Conservation (phyloP, 2,113 vertebrate species). For the Monarcha castaneiventris region DNA sequence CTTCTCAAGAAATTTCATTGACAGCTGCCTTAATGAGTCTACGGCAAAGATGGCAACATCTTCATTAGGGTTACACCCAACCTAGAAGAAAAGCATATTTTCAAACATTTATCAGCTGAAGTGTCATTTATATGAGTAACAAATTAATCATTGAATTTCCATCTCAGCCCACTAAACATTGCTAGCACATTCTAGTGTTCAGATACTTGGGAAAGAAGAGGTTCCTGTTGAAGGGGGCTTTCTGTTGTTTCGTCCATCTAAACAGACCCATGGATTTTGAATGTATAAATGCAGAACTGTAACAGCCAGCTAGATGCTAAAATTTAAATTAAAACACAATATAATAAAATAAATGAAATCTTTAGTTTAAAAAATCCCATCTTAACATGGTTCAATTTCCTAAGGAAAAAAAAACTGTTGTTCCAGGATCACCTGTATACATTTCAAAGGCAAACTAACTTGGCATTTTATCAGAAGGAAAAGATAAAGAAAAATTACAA, state of each 20-base stretch:
- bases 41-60: constrained; percentile 97
- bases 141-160: neutral
- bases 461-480: neutral
- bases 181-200: neutral
- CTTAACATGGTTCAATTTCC: neutral
- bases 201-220: neutral
- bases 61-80: constrained; percentile 98
- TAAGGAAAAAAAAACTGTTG: neutral
- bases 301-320: neutral
- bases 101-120: neutral
- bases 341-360: neutral
- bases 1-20: constrained; percentile 98
- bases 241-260: neutral
- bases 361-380: neutral
- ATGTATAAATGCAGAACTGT: neutral
- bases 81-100: constrained; percentile 68
- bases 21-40: constrained; percentile 93
- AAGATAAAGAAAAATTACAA: neutral
- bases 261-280: neutral
- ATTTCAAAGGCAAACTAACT: neutral
- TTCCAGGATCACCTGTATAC: neutral
- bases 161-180: neutral
- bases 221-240: neutral
- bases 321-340: neutral
- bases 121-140: neutral